A percentile compares a stretch with the other conserved stretches of the same genome.
These are phyloP conservation scores for Antedon mediterranea DNA, from an alignment of 53 echinoderm and acorn worm genomes.

Conservation along the genomic window DNA sequence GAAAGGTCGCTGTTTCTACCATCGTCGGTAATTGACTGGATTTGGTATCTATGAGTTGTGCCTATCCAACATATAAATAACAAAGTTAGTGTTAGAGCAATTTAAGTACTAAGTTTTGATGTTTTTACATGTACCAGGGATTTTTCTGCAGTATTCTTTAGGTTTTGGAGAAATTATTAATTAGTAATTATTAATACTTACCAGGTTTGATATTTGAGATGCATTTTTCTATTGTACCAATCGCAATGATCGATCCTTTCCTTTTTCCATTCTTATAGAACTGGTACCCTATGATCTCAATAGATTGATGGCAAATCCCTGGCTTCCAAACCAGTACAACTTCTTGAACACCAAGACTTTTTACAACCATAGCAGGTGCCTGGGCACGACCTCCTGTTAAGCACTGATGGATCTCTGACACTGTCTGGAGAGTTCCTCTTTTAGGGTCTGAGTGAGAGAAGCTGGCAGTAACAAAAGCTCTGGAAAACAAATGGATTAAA, in stretches of 20 bases:
- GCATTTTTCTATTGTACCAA: conserved; percentile 36
- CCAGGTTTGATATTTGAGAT: conserved; percentile 53
- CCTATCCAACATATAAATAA: too few species aligned
- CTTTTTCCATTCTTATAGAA: conserved; percentile 32
- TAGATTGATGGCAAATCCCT: conserved; percentile 48
- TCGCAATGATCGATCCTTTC: conserved; percentile 23
- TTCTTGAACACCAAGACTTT: conserved; percentile 32
- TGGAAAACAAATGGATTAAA: not conserved
- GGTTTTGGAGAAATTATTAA: not conserved
- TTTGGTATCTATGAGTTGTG: not conserved
- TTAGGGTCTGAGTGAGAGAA: conserved; percentile 30
- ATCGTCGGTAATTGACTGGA: conserved; percentile 21
- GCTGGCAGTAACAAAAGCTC: conserved; percentile 33
- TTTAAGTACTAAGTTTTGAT: too few species aligned
- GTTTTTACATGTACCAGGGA: too few species aligned
- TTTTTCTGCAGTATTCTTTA: too few species aligned
- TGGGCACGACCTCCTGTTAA: conserved; percentile 44
- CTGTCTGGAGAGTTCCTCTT: conserved; percentile 12
- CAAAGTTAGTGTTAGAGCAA: too few species aligned
- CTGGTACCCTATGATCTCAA: conserved; percentile 36
- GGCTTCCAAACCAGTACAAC: conserved; percentile 37
- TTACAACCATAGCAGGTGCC: conserved; percentile 25
- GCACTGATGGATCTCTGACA: conserved; percentile 5
- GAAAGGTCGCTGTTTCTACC: conserved; percentile 34
- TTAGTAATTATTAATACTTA: not conserved